Percentiles rank a stretch among this genome's conserved stretches.
Conservation (phyloP, 53 echinoderm and acorn worm species). For the Hippasteria phrygiana region DNA sequence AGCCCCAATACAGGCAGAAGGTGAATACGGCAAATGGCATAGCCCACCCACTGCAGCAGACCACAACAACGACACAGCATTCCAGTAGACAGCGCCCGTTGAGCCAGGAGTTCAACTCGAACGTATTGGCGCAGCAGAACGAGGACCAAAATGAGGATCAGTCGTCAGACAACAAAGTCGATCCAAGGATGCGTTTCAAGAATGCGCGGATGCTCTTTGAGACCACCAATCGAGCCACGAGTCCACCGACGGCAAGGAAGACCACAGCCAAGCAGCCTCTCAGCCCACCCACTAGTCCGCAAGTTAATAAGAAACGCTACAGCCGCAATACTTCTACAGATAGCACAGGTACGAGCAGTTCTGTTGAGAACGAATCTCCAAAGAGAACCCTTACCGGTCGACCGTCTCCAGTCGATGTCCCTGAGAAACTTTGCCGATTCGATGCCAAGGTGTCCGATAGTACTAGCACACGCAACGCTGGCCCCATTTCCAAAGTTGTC, state of each 20-base stretch:
- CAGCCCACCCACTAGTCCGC: constrained; percentile 76
- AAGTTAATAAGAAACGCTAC: constrained; percentile 70
- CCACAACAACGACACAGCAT: constrained; percentile 24
- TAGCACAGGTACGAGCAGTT: constrained; percentile 48
- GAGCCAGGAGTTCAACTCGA: constrained; percentile 67
- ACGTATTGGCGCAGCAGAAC: constrained; percentile 20
- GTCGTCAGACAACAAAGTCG: constrained; percentile 42
- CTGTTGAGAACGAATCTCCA: constrained; percentile 51
- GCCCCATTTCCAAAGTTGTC: constrained; percentile 46
- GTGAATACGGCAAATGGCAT: constrained; percentile 35
- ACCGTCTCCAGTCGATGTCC: constrained; percentile 43
- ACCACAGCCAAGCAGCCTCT: constrained; percentile 50
- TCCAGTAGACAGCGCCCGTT: constrained; percentile 54
- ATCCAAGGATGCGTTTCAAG: constrained; percentile 69
- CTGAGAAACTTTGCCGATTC: constrained; percentile 30
- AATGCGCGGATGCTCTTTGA: constrained; percentile 75
- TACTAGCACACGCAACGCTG: constrained; percentile 56
- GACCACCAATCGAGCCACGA: constrained; percentile 58
- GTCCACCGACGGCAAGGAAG: constrained; percentile 68
- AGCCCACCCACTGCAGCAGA: not conserved
- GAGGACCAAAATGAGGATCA: constrained; percentile 50
- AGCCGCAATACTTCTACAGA: constrained; percentile 62
- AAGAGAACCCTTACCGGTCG: constrained; percentile 48
- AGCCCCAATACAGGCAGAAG: constrained; percentile 17
- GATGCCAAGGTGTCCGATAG: constrained; percentile 65